Evolutionary conservation across 2,113 vertebrate genomes (phyloP).

Genomic region (Bubo bubo): DNA sequence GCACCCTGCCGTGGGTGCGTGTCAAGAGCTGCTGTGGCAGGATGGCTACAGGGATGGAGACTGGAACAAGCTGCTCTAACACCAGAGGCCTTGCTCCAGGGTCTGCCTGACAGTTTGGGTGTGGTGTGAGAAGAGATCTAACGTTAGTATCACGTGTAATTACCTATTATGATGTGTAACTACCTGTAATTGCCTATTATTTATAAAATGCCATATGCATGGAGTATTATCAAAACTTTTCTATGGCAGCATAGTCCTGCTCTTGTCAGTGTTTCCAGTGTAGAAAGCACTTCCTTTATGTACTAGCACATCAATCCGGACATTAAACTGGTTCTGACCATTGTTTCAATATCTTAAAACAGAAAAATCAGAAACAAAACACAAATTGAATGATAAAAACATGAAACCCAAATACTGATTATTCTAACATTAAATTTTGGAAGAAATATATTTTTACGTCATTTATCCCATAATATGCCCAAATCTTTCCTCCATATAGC

Average conservation of each 20-base stretch:
- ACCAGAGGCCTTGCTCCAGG: fast-evolving
- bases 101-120: not conserved
- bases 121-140: not conserved
- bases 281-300: not conserved
- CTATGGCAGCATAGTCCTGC: not conserved
- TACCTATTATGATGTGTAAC: not conserved
- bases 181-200: not conserved
- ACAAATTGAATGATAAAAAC: not conserved
- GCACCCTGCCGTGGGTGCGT: not conserved
- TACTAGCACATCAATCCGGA: fast-evolving
- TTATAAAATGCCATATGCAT: not conserved
- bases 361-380: not conserved
- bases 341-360: not conserved
- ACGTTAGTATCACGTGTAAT: not conserved
- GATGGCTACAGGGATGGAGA: not conserved
- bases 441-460: not conserved
- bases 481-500: not conserved
- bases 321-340: not conserved
- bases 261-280: not conserved
- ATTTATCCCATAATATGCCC: not conserved
- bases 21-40: not conserved
- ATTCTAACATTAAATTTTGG: not conserved
- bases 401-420: not conserved
- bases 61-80: not conserved
- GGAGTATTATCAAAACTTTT: not conserved